phyloP scores from a whole-genome alignment of 1,140 invertebrate species.

The Calephelis nemesis region DNA sequence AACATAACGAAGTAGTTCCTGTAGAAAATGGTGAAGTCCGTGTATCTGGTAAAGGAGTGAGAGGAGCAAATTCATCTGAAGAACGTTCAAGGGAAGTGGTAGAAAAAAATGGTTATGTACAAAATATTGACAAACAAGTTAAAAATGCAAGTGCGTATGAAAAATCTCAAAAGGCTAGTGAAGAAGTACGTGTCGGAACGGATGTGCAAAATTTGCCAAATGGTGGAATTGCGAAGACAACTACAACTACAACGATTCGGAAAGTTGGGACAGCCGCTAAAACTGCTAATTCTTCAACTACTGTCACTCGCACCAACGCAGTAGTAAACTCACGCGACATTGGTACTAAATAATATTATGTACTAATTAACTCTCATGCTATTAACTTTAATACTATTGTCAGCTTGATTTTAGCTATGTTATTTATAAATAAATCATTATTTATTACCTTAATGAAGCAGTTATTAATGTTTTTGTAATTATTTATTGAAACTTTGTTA shows the following conservation, averaged over 20 bases:
- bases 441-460: neutral
- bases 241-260: slow-evolving; percentile 62
- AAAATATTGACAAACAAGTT: slow-evolving; percentile 52
- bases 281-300: slow-evolving; percentile 54
- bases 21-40: slow-evolving; percentile 56
- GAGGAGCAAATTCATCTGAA: slow-evolving; percentile 47
- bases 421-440: neutral
- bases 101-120: slow-evolving; percentile 53
- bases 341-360: slow-evolving; percentile 56
- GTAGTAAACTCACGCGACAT: slow-evolving; percentile 62
- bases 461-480: slow-evolving; percentile 8
- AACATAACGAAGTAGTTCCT: slow-evolving; percentile 58
- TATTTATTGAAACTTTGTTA: slow-evolving; percentile 1
- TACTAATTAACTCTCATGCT: neutral
- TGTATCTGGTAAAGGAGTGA: slow-evolving; percentile 50
- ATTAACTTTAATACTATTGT: neutral
- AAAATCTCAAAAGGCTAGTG: slow-evolving; percentile 49
- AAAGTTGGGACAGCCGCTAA: slow-evolving; percentile 62
- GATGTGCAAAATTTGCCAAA: slow-evolving; percentile 62
- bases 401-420: slow-evolving; percentile 1
- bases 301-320: slow-evolving; percentile 57
- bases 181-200: slow-evolving; percentile 58
- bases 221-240: slow-evolving; percentile 61
- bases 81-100: slow-evolving; percentile 50
- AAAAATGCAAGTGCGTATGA: slow-evolving; percentile 58